Percentiles rank a stretch among this genome's conserved stretches.
phyloP scores from a whole-genome alignment of 2,797 vertebrate genomes.

The Sebastes minor region DNA sequence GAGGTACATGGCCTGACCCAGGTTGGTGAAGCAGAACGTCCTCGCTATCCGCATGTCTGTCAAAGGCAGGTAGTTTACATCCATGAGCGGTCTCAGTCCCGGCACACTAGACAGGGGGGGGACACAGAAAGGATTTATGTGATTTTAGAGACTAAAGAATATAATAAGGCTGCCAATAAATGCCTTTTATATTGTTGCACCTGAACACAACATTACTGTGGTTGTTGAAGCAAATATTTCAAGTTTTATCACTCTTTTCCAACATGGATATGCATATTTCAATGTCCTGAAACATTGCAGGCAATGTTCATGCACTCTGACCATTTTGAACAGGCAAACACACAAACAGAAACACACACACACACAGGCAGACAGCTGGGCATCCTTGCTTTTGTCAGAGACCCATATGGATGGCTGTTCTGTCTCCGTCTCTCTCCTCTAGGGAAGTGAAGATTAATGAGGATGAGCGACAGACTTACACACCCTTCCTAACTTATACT shows the following conservation, averaged over 20 bases:
- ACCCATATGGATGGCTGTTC: conserved; percentile 46
- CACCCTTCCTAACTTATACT: not conserved
- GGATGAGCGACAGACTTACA: conserved; percentile 16
- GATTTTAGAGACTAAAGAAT: not conserved
- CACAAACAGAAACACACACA: not conserved
- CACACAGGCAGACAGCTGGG: conserved; percentile 27
- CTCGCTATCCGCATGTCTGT: conserved; percentile 99
- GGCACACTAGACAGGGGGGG: conserved; percentile 87
- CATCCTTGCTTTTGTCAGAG: conserved; percentile 38
- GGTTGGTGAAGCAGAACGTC: conserved; percentile 98
- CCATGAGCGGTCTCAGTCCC: conserved; percentile 94
- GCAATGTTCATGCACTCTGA: not conserved
- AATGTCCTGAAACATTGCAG: not conserved
- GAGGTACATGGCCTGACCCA: conserved; percentile 97
- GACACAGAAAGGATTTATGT: conserved; percentile 10
- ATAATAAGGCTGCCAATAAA: not conserved
- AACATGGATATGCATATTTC: accelerated
- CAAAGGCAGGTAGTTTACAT: conserved; percentile 97
- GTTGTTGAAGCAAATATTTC: not conserved
- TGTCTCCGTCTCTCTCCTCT: conserved; percentile 25
- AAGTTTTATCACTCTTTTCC: not conserved
- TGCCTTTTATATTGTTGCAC: not conserved
- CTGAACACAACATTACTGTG: not conserved
- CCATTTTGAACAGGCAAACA: not conserved
- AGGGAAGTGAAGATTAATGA: conserved; percentile 49